Base-by-base conservation (phyloP, 92 coral and sea anemone genomes). In the Meandrina meandrites region DNA sequence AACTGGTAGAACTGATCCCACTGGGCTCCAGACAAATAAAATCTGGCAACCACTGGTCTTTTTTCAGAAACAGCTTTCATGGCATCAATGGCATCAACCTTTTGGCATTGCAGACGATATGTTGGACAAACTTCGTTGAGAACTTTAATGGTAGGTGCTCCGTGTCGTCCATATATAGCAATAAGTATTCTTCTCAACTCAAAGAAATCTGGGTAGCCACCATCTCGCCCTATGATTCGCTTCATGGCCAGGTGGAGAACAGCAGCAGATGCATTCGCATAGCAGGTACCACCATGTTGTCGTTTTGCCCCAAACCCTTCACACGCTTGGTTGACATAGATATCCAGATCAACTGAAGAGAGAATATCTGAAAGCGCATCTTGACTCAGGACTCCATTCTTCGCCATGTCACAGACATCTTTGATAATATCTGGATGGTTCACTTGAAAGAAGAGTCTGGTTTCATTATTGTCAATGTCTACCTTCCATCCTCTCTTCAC, bases 241-340 rank as follows among this genome's bases (percentile, higher is more conserved):
- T 85, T 57, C 95, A 93, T 93, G 64, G 95, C 72, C 9, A 93
- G 87, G 62, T 93, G 92, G 0, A 93, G 72, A 0, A 93, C 95
- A 30, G 95, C 90, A 70, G 95, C 95, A 27, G 90, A 80, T n/a
- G 93, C 95, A 71, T 93, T 80, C 11, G 93, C 95, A 64, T 81
- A 88, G 22, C 95, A 93, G 1, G 93, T 93, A 0, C 47, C 84
- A 3, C 81, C 91, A 10, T 19, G 0, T 80, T 91, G 92, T 30
- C 18, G 0, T 45, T 81, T 75, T 7, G 95, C 87, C 0, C 27
- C 68, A 77, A 84, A 90, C 4, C 58, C 79, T 0, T 76, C 34
- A 22, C 16, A 48, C 12, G 89, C 64, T 58, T 93, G 71, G 81
- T 90, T 93, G 90, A 93, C 90, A 81, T 90, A 90, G 40, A 92